Percentiles rank a stretch among this genome's conserved stretches.
phyloP scores from a whole-genome alignment of 2,113 vertebrate genomes.

The Bufo bufo region DNA sequence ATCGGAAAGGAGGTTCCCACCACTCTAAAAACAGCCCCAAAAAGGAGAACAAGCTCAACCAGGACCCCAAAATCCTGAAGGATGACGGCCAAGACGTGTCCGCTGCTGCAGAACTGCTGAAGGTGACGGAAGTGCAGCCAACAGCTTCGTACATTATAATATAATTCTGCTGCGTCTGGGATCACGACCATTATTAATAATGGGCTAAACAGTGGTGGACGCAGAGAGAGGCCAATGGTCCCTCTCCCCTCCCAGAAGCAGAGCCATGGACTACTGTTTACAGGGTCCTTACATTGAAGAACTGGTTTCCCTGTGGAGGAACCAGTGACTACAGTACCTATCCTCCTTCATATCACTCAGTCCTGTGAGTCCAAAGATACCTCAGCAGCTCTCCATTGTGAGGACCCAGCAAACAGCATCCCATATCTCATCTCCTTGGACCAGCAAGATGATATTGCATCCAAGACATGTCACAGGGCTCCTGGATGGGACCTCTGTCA shows the following conservation, averaged over 20 bases:
- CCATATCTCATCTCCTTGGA: not conserved
- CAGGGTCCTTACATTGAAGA: too few relatives aligned
- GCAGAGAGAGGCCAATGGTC: too few relatives aligned
- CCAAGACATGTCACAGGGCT: too few relatives aligned
- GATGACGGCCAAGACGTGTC: conserved; percentile 76
- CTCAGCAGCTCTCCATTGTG: not conserved
- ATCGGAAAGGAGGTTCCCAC: conserved; percentile 69
- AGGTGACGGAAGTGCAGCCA: conserved; percentile 71
- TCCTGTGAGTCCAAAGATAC: too few relatives aligned
- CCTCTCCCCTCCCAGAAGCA: too few relatives aligned
- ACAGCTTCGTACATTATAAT: not conserved
- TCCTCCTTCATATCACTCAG: too few relatives aligned
- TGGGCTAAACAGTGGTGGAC: too few relatives aligned
- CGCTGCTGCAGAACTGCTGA: conserved; percentile 81
- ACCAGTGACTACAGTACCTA: too few relatives aligned
- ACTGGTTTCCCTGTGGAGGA: too few relatives aligned
- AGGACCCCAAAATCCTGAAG: conserved; percentile 68
- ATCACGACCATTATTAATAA: too few relatives aligned
- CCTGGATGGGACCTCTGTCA: too few relatives aligned
- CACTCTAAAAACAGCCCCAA: conserved; percentile 62
- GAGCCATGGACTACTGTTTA: too few relatives aligned
- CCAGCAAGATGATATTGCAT: not conserved
- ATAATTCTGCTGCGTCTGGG: not conserved
- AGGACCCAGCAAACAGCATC: not conserved
- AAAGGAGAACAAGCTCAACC: conserved; percentile 68